Evolutionary conservation across 1,140 invertebrate genomes (phyloP).

Genomic region (Brachystomella parvula): DNA sequence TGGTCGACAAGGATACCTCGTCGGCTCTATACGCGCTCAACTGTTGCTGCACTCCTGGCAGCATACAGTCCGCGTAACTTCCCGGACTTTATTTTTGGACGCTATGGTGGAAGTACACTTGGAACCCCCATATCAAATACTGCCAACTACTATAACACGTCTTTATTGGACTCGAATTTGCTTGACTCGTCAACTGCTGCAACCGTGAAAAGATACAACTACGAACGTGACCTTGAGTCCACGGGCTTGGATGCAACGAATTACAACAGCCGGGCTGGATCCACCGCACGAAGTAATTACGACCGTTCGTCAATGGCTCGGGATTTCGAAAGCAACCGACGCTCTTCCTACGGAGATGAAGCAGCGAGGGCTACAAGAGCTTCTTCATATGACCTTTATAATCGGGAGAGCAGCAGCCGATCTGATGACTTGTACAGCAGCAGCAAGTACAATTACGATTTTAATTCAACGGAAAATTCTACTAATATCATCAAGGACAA

Average conservation of each 20-base stretch:
- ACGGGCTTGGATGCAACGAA: not conserved
- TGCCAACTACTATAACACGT: not conserved
- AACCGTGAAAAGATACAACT: no score
- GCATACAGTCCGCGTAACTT: not conserved
- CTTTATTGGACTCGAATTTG: not conserved
- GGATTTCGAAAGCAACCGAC: not conserved
- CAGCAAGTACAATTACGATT: constrained; percentile 1
- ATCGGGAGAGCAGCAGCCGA: not conserved
- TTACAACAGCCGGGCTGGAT: not conserved
- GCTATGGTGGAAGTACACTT: not conserved
- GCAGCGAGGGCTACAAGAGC: not conserved
- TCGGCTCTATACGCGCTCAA: constrained; percentile 1
- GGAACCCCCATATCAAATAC: not conserved
- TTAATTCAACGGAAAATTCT: not conserved
- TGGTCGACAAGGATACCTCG: not conserved
- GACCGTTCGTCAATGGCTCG: not conserved
- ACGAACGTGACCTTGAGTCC: no score
- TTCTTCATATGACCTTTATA: not conserved
- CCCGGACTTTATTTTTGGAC: constrained; percentile 10
- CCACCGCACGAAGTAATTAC: not conserved
- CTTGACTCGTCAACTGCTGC: not conserved
- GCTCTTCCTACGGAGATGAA: not conserved
- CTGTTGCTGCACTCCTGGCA: constrained; percentile 2
- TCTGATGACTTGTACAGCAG: not conserved
- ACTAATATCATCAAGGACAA: constrained; percentile 7